Base-by-base conservation (phyloP, 2,797 vertebrate genomes). In the Xiphorhynchus erythropygius region DNA sequence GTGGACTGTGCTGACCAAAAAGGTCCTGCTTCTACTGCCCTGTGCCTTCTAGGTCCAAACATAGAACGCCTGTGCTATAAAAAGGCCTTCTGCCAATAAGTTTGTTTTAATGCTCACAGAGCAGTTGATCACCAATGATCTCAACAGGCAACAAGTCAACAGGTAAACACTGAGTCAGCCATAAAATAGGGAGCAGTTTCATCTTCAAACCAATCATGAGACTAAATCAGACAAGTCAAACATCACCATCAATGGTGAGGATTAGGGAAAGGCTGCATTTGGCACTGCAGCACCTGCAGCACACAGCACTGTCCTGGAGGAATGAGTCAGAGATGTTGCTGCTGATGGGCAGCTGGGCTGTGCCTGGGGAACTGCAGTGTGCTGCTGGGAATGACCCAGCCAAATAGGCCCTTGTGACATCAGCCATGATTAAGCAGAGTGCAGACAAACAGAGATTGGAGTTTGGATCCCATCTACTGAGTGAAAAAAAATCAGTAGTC, bases 131-230 rank as follows among this genome's bases (percentile, higher is more conserved):
- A 77, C 13, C 49, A 57, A 17, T 67, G n/a, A 94, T 73, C 85
- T 91, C 87, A 78, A 67, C 76, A 81, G 81, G 35, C 46, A 81
- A 25, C 2, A 0, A 55, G 53, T 0, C 2, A 1, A 90, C 62
- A 84, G 57, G 56, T 37, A 85, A 91, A 41, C 84, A 71, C 64
- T 50, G 84, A 89, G 73, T 90, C 82, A 95, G 85, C 33, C 8
- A 50, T 65, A 69, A 84, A 93, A 62, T 2, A 81, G 55, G 65
- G 87, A 94, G 85, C 62, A 95, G 83, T 47, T 88, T 93, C 39
- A 16, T 88, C 87, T 71, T 49, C 23, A 59, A 76, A 73, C 30
- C 11, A 47, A 64, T 80, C 5, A 74, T 33, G 59, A 91, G 62
- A 94, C 93, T 88, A 84, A 65, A 90, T 44, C 0, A 0, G 46